Percentiles rank a stretch among this genome's conserved stretches.
These are phyloP conservation scores for Acanthornis magna DNA, from an alignment of 2,797 vertebrate genomes.

Conservation along the genomic window DNA sequence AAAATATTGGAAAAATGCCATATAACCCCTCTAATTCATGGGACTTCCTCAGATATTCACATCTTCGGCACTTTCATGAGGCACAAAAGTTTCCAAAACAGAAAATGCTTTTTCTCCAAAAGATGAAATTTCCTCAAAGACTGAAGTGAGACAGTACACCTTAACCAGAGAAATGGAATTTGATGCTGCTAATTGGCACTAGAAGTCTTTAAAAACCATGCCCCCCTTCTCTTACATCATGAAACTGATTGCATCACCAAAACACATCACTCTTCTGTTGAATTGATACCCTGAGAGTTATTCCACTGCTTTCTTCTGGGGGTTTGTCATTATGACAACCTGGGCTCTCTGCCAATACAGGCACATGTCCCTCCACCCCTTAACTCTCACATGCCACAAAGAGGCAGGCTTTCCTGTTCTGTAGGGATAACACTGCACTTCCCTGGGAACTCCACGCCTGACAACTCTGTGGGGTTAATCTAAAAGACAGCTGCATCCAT, in stretches of 20 bases:
- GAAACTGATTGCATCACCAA: background rate
- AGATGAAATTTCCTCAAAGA: background rate
- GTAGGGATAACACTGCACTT: background rate
- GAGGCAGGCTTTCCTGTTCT: background rate
- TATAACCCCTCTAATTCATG: background rate
- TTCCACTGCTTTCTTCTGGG: background rate
- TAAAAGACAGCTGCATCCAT: conserved; percentile 74
- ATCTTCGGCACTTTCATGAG: background rate
- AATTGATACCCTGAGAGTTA: background rate
- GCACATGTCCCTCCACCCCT: background rate
- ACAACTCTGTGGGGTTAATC: conserved; percentile 62
- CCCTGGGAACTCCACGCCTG: background rate
- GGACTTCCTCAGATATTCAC: background rate
- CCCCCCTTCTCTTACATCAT: background rate
- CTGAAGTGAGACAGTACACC: background rate
- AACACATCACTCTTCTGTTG: background rate
- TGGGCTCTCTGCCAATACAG: background rate
- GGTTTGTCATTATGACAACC: background rate
- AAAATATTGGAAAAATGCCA: background rate
- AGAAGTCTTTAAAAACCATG: background rate
- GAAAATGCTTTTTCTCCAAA: background rate
- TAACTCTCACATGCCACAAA: background rate
- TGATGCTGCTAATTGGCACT: background rate
- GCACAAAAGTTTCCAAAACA: background rate
- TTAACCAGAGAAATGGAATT: background rate